phyloP scores from a whole-genome alignment of 2,113 vertebrate species.

The human region GRCh38 chr1:43909001-43909500 shows the following conservation, averaged over 20 bases:
- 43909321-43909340: background rate
- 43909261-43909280: background rate
- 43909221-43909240: background rate
- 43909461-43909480: background rate
- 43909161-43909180: background rate
- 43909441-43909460: background rate
- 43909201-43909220: background rate
- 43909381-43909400: constrained; percentile 54
- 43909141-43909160: background rate
- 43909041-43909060: background rate
- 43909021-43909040: background rate
- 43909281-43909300: background rate
- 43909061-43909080: background rate
- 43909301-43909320: background rate
- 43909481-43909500: constrained; percentile 42
- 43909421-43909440: background rate
- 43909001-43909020: accelerated
- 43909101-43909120: background rate
- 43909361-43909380: constrained; percentile 43
- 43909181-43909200: background rate
- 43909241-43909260: background rate
- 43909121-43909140: background rate
- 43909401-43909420: constrained; percentile 7
- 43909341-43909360: constrained; percentile 42
- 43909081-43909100: background rate